Evolutionary conservation across 2,113 vertebrate genomes (phyloP).

Genomic region (Eidolon helvum): DNA sequence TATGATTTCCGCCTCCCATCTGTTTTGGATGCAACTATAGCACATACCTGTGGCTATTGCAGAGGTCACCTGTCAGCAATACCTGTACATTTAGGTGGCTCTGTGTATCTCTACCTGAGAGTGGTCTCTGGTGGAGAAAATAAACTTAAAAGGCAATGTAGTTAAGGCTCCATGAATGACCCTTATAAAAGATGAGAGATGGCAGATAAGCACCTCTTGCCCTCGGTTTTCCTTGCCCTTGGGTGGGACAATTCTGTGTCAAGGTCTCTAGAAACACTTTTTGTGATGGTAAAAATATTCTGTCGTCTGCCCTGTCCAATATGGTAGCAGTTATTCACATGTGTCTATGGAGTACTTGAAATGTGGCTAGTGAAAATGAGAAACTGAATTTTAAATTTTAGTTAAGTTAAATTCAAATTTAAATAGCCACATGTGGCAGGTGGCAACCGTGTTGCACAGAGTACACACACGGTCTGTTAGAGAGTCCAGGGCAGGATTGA

Average conservation of each 20-base stretch:
- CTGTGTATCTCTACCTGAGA: neutral
- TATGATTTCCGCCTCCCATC: neutral
- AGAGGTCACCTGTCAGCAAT: neutral
- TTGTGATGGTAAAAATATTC: neutral
- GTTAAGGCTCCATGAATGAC: neutral
- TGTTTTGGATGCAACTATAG: neutral
- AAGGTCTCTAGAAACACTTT: neutral
- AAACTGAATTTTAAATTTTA: neutral
- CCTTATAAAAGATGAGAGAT: neutral
- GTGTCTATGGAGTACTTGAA: neutral
- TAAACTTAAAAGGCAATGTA: neutral
- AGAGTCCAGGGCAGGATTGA: neutral
- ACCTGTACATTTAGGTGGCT: no score
- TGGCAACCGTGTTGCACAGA: neutral
- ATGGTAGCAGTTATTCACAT: neutral
- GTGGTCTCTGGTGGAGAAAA: neutral
- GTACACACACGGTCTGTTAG: neutral
- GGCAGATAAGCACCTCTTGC: neutral
- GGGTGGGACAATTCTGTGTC: neutral
- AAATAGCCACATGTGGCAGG: neutral
- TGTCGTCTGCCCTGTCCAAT: neutral
- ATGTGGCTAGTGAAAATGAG: neutral
- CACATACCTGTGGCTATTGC: no score
- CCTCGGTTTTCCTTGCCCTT: neutral
- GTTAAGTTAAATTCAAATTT: neutral